Conservation (phyloP, 2,888 invertebrate genomes). For the Drosophila lutescens region DNA sequence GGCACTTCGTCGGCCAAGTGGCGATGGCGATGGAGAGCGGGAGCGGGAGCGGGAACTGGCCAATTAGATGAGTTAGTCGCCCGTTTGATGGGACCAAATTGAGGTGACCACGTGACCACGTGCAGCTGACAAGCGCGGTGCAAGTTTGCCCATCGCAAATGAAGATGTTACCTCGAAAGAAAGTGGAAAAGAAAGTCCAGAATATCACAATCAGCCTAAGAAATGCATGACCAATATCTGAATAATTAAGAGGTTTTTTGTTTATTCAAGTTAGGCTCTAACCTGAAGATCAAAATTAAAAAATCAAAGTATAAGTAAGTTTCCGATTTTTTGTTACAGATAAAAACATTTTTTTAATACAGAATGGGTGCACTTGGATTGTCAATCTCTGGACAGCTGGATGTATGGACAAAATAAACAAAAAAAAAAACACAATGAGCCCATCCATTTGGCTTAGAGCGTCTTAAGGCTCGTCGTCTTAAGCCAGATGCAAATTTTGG, state of each 20-base stretch:
- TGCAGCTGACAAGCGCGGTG: slow-evolving; percentile 20
- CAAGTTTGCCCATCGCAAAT: slow-evolving; percentile 7
- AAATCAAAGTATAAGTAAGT: background rate
- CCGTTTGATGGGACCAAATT: slow-evolving; percentile 68
- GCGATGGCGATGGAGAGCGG: background rate
- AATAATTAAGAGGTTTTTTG: too few species aligned
- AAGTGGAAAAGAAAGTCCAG: background rate
- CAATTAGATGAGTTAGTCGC: slow-evolving; percentile 71
- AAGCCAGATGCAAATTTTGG: slow-evolving; percentile 48
- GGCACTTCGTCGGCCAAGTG: slow-evolving; percentile 4
- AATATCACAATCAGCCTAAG: too few species aligned
- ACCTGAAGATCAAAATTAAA: too few species aligned
- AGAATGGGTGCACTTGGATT: slow-evolving; percentile 12
- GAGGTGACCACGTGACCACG: slow-evolving; percentile 40
- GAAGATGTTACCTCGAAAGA: slow-evolving; percentile 13
- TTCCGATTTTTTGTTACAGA: background rate
- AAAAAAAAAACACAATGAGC: slow-evolving; percentile 5
- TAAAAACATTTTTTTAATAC: background rate
- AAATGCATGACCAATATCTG: background rate
- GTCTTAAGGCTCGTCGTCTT: slow-evolving; percentile 22
- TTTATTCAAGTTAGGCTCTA: too few species aligned
- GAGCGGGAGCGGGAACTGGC: slow-evolving; percentile 7
- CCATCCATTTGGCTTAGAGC: slow-evolving; percentile 13
- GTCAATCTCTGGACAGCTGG: slow-evolving; percentile 35
- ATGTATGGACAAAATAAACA: background rate